phyloP scores from a whole-genome alignment of 2,113 vertebrate species.

The Sterna hirundo region DNA sequence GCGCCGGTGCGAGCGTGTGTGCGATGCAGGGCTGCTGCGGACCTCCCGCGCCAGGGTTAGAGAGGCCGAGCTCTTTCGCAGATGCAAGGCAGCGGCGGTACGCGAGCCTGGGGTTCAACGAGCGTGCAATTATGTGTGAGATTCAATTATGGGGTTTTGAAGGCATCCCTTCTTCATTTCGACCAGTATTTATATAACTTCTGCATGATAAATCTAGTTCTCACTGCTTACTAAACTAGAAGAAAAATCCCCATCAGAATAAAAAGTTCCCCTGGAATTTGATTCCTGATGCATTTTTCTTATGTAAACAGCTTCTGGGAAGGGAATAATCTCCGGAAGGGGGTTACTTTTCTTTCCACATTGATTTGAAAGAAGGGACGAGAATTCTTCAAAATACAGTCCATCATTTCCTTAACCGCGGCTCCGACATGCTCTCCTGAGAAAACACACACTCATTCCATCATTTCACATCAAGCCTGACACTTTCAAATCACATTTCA shows the following conservation, averaged over 20 bases:
- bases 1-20: neutral
- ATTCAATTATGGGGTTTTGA: conserved; percentile 11
- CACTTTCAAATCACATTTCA: neutral
- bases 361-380: neutral
- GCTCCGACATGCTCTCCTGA: neutral
- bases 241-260: neutral
- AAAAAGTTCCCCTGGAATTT: neutral
- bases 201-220: neutral
- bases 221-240: neutral
- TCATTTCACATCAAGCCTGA: neutral
- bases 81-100: neutral
- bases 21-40: neutral
- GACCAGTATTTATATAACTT: conserved; percentile 1
- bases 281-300: neutral
- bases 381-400: neutral
- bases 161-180: conserved; percentile 5
- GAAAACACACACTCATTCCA: neutral
- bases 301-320: neutral
- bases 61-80: neutral
- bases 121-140: conserved; percentile 42
- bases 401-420: neutral
- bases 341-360: neutral
- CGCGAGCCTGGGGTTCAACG: neutral
- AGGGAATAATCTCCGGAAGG: neutral
- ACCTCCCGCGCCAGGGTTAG: neutral